Conservation (phyloP, 2,113 vertebrate species). For the Craseonycteris thonglongyai region DNA sequence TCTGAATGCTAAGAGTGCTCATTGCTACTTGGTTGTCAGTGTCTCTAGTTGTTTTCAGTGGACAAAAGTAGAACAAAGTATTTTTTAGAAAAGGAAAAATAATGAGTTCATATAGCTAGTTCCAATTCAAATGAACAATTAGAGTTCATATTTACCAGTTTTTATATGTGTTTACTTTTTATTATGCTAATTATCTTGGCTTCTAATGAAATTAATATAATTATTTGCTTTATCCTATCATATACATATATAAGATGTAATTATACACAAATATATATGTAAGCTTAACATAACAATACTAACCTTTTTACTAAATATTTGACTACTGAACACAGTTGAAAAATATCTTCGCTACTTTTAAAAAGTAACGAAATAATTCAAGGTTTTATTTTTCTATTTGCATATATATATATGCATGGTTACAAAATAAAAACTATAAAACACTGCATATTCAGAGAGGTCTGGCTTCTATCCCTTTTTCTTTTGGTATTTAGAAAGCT, state of each 20-base stretch:
- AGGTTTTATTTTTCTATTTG: too few species aligned
- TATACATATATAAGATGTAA: neutral
- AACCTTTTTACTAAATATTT: neutral
- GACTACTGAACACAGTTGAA: neutral
- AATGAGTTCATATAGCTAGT: neutral
- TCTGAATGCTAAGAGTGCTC: neutral
- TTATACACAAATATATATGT: neutral
- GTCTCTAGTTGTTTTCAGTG: neutral
- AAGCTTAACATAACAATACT: neutral
- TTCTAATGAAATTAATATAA: neutral
- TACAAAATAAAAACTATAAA: neutral
- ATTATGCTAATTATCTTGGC: neutral
- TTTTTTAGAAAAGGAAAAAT: neutral
- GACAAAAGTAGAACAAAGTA: neutral
- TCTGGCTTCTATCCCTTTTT: neutral
- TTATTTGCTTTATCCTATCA: neutral
- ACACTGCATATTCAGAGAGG: neutral
- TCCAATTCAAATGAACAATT: neutral
- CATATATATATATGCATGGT: neutral
- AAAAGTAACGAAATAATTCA: neutral
- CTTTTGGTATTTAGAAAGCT: too few species aligned
- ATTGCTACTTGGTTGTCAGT: neutral
- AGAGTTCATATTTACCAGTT: neutral
- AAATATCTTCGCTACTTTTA: neutral
- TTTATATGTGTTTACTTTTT: neutral